phyloP scores from a whole-genome alignment of 2,113 vertebrate species.

The Fregata magnificens region DNA sequence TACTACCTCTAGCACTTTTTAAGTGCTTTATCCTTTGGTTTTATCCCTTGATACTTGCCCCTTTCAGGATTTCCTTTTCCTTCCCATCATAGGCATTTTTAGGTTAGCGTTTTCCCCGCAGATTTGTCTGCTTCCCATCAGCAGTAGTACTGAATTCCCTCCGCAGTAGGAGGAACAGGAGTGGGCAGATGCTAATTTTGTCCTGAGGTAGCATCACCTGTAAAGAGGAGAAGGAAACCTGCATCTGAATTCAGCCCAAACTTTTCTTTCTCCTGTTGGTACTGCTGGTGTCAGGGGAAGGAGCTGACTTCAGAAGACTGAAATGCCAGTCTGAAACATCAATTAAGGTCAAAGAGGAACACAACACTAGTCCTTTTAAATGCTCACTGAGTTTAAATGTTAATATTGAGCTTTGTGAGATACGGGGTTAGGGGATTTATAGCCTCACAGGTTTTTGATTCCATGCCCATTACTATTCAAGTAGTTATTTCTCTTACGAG shows the following conservation, averaged over 20 bases:
- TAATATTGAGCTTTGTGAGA: background rate
- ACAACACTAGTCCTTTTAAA: background rate
- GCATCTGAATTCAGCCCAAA: background rate
- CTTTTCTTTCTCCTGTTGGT: background rate
- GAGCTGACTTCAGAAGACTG: background rate
- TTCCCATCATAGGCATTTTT: background rate
- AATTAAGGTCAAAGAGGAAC: background rate
- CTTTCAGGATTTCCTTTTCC: background rate
- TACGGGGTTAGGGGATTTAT: background rate
- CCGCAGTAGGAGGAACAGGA: background rate
- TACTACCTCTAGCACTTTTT: background rate
- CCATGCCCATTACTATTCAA: background rate
- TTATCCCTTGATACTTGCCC: background rate
- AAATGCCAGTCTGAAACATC: background rate
- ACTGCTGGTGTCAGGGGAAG: background rate
- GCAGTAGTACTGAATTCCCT: background rate
- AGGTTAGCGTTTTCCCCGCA: background rate
- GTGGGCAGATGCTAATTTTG: background rate
- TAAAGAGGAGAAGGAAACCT: background rate
- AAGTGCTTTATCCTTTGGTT: background rate
- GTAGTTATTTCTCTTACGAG: background rate
- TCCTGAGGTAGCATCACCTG: background rate
- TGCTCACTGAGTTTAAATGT: background rate
- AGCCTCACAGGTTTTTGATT: background rate
- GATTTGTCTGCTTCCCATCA: background rate